A percentile compares a stretch with the other conserved stretches of the same genome.
phyloP scores from a whole-genome alignment of 2,888 invertebrate genomes.

The Encarsia formosa region DNA sequence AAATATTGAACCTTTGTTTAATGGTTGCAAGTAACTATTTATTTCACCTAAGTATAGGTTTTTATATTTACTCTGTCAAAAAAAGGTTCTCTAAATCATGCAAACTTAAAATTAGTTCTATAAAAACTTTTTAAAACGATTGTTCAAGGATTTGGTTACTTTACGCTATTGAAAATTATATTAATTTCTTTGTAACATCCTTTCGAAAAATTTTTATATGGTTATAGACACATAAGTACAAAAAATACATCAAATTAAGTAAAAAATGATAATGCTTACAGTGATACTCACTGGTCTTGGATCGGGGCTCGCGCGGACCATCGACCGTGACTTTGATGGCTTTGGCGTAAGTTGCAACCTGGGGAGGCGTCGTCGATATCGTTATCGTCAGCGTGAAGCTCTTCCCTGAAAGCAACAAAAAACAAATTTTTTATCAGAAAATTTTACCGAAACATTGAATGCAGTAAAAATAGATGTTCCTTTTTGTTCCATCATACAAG shows the following conservation, averaged over 20 bases:
- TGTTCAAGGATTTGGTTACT: no score
- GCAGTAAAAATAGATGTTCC: background rate
- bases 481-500: no score
- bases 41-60: no score
- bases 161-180: no score
- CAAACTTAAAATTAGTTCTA: no score
- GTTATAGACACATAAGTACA: background rate
- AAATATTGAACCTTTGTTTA: no score
- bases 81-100: no score
- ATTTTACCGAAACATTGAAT: background rate
- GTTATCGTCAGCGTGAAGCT: slow-evolving; percentile 96
- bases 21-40: no score
- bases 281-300: slow-evolving; percentile 81
- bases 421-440: background rate
- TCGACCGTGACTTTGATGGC: slow-evolving; percentile 98
- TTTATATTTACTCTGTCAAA: no score
- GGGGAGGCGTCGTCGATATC: slow-evolving; percentile 90
- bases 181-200: no score
- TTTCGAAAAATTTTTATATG: background rate
- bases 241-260: background rate
- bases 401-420: slow-evolving; percentile 68
- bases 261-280: slow-evolving; percentile 47
- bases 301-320: slow-evolving; percentile 91
- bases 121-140: no score
- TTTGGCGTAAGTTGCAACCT: slow-evolving; percentile 92